phyloP scores from a whole-genome alignment of 2,888 invertebrate species.

The Coecobrya sp. region DNA sequence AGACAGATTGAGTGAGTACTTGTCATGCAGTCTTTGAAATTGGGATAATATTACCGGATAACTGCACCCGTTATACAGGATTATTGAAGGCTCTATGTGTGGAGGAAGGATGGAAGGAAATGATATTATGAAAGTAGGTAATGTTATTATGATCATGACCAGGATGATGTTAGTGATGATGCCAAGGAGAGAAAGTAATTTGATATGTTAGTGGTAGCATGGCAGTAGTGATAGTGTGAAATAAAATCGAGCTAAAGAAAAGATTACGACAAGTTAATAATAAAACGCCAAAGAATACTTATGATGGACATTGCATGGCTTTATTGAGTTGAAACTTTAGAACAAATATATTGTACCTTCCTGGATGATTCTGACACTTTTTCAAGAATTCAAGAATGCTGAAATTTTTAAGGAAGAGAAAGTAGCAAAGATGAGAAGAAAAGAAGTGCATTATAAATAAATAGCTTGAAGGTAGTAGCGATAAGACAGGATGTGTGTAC shows the following conservation, averaged over 20 bases:
- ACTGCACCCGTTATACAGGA: constrained; percentile 3
- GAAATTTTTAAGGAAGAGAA: background rate
- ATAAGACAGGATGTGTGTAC: background rate
- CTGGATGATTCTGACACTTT: constrained; percentile 1
- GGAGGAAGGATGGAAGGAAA: background rate
- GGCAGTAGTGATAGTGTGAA: background rate
- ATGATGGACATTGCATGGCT: constrained; percentile 4
- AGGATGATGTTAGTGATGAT: background rate
- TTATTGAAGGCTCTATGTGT: constrained; percentile 1
- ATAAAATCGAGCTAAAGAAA: background rate
- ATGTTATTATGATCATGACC: constrained; percentile 12
- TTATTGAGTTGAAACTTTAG: background rate
- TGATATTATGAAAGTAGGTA: background rate
- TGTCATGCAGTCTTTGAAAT: constrained; percentile 53
- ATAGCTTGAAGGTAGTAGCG: background rate
- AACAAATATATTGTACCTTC: background rate
- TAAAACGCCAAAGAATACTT: constrained; percentile 29
- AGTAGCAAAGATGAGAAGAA: background rate
- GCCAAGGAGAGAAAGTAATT: background rate
- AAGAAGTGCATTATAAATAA: background rate
- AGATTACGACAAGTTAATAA: constrained; percentile 47
- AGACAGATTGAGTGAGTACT: constrained; percentile 71
- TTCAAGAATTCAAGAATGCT: background rate
- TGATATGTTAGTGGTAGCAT: background rate
- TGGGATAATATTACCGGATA: constrained; percentile 48